Percentiles rank a stretch among this genome's conserved stretches.
phyloP scores from a whole-genome alignment of 2,113 vertebrate species.

The Junco hyemalis region DNA sequence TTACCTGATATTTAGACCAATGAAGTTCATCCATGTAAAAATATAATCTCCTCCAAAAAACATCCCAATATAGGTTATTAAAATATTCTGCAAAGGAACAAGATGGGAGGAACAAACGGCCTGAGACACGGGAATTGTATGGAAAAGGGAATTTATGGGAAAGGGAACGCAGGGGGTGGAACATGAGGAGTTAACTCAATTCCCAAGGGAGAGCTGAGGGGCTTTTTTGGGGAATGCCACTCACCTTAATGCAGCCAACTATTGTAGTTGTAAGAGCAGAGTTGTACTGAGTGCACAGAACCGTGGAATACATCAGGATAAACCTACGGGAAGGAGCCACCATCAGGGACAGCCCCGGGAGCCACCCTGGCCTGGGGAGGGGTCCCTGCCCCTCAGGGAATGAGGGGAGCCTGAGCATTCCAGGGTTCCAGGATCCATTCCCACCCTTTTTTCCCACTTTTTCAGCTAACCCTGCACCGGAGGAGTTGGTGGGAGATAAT shows the following conservation, averaged over 20 bases:
- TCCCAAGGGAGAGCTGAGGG: background rate
- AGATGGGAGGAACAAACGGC: background rate
- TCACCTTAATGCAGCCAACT: constrained; percentile 94
- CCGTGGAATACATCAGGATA: constrained; percentile 92
- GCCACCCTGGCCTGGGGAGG: rapidly evolving
- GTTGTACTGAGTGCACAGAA: constrained; percentile 95
- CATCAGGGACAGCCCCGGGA: rapidly evolving
- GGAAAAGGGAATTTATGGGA: rapidly evolving
- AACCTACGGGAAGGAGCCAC: constrained; percentile 74
- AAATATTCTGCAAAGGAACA: constrained; percentile 85
- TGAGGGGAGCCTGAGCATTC: rapidly evolving
- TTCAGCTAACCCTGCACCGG: background rate
- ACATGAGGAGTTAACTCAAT: background rate
- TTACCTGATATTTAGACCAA: constrained; percentile 97
- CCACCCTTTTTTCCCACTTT: background rate
- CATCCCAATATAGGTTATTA: constrained; percentile 97
- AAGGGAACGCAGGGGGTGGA: rapidly evolving
- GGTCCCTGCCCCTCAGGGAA: background rate
- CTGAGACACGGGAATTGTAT: rapidly evolving
- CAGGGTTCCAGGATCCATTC: background rate
- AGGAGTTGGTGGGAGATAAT: background rate
- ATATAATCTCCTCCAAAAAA: constrained; percentile 98
- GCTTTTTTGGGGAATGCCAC: background rate
- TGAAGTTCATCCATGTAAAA: constrained; percentile 96
- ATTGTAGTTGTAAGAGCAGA: constrained; percentile 98